Percentiles rank a stretch among this genome's conserved stretches.
These are phyloP conservation scores for Euclidia mi DNA, from an alignment of 2,888 invertebrate species.

Conservation along the genomic window DNA sequence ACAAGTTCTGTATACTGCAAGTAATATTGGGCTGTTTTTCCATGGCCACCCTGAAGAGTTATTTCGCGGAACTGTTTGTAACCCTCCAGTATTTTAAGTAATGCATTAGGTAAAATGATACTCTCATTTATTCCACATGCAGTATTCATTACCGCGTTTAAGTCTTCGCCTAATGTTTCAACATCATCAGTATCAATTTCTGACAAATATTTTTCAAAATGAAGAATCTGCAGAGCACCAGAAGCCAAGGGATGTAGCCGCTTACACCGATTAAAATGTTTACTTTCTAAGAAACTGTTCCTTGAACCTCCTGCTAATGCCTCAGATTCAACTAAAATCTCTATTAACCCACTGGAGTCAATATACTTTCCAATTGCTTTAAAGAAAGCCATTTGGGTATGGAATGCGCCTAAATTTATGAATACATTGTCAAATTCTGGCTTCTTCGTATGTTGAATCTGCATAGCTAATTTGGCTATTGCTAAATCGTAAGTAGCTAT, in stretches of 20 bases:
- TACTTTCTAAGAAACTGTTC: slow-evolving; percentile 61
- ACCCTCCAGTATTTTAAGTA: slow-evolving; percentile 14
- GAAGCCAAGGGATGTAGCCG: slow-evolving; percentile 59
- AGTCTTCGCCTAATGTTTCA: slow-evolving; percentile 23
- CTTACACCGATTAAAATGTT: slow-evolving; percentile 68
- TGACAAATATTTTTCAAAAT: slow-evolving; percentile 59
- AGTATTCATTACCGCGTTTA: background rate
- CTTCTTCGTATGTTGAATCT: slow-evolving; percentile 52
- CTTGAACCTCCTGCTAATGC: slow-evolving; percentile 60
- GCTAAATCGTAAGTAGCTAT: slow-evolving; percentile 63
- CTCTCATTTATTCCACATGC: background rate
- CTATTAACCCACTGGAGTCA: slow-evolving; percentile 58
- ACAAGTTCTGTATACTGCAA: slow-evolving; percentile 34
- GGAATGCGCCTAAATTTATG: slow-evolving; percentile 59
- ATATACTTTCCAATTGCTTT: slow-evolving; percentile 65
- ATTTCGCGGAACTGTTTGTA: slow-evolving; percentile 37
- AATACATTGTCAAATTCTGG: slow-evolving; percentile 55
- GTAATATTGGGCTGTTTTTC: slow-evolving; percentile 48
- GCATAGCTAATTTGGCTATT: slow-evolving; percentile 59
- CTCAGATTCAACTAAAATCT: slow-evolving; percentile 61
- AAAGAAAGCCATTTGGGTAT: slow-evolving; percentile 60
- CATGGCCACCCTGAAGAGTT: slow-evolving; percentile 37
- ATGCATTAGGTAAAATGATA: background rate
- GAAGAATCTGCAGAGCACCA: slow-evolving; percentile 56
- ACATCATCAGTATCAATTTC: slow-evolving; percentile 15